Evolutionary conservation across 1,140 invertebrate species (phyloP), one percentile per base, ranked within the genome.

Genomic region (Micrasema longulum): DNA sequence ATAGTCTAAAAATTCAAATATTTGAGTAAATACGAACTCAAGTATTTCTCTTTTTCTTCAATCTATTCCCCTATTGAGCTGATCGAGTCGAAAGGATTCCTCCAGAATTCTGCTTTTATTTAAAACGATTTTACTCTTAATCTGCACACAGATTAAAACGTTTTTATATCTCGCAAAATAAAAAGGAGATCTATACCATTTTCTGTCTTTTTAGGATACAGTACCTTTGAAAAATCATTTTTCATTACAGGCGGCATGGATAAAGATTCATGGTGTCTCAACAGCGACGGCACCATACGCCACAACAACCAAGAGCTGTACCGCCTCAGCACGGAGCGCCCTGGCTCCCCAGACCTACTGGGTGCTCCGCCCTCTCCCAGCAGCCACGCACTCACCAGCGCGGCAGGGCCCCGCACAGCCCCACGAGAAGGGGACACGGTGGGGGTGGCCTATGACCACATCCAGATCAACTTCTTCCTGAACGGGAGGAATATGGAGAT

Each of bases 391-490:
- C 36, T 65, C 35, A 71, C 68, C 1, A 57, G 26, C 36, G 36
- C 16, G 20, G 55, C n/a, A 38, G 43, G 20, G 31, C 60, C 48
- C 64, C 69, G 10, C 45, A 57, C 16, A 7, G 77, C 92, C 69
- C 87, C 93, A 12, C 91, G 95, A 79, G 98, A 99, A 86, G 97
- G 97, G 57, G 97, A 99, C 83, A 90, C 97, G 69, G 89, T 99
- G 78, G 97, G 97, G 52, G 85, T 99, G 16, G 91, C 94, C 2
- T 99, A 95, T 82, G 97, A 99, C 81, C 98, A 99, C 83, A 91
- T 99, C 64, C 95, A 99, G 80, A 84, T 99, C 31, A 98, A 97
- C 81, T 98, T 99, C 85, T 98, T 92, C 81, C 83, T 97, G 16
- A 99, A 99, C 87, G 97, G 97, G 4, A 92, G 92, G 79, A 90